Base-by-base conservation (phyloP, 92 coral and sea anemone species). In the Metridium senile region DNA sequence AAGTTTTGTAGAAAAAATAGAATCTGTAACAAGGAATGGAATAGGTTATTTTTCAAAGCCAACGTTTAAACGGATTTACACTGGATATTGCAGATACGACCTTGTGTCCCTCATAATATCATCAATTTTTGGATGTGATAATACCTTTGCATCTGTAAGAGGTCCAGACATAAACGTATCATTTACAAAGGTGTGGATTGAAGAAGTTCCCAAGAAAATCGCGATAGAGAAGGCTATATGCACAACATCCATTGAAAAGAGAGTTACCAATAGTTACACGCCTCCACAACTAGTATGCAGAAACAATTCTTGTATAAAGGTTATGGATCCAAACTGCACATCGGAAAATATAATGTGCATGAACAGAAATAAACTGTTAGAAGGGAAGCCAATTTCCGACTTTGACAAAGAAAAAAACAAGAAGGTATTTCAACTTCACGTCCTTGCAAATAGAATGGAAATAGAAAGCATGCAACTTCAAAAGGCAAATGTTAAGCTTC, bases 251-350 rank as follows among this genome's bases (percentile, higher is more conserved):
- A 11, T 31, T 1, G 83, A 52, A 30, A 9, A 11, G 30, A 56
- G 54, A 43, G 72, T 21, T 0, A 67, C 75, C 2, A 57, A 68
- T 2, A 70, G 83, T 35, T 78, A 19, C 68, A 22, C 11, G 39
- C 6, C 77, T 32, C 83, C 83, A 52, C n/a, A 27, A 16, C 75
- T 33, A 1, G 46, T 46, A 2, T 78, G 83, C 29, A 31, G 16
- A 2, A 2, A 33, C 6, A 65, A 68, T 35, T 19, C 35, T 8
- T 78, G 83, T 68, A 43, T 68, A 10, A 78, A 68, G 68, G 43
- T 67, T n/a, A 32, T 78, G 49, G 65, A 78, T 67, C 58, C 76
- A 21, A 17, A 32, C 9, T 78, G 83, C 22, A 33, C 67, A 3
- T 34, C 19, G 35, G 1, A 45, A 11, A 78, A 78, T 54, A 43